Conservation (phyloP, 2,888 invertebrate genomes). For the Polia nebulosa region DNA sequence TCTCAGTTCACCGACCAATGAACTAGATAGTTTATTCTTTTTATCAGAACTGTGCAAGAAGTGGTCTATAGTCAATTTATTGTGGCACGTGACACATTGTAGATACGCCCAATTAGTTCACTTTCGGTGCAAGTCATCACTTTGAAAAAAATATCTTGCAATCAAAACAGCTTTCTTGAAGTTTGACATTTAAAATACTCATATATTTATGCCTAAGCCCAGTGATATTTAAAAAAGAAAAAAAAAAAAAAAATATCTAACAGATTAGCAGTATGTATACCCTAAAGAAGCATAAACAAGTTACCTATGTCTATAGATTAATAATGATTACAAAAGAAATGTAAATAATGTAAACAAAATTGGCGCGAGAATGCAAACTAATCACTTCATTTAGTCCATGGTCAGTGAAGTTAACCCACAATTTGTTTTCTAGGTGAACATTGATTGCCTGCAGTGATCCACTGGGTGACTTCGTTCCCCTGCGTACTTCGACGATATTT, state of each 20-base stretch:
- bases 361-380: constrained; percentile 9
- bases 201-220: neutral
- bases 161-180: neutral
- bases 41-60: too few relatives aligned
- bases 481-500: constrained; percentile 67
- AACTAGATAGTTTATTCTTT: too few relatives aligned
- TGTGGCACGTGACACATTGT: too few relatives aligned
- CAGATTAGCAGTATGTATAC: neutral
- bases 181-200: too few relatives aligned
- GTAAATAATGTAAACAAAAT: neutral
- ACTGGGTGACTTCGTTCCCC: constrained; percentile 72
- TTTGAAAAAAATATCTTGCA: too few relatives aligned
- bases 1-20: too few relatives aligned
- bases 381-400: constrained; percentile 2
- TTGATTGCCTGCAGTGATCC: constrained; percentile 80
- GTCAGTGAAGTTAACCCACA: constrained; percentile 33
- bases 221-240: neutral
- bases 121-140: too few relatives aligned
- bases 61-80: too few relatives aligned
- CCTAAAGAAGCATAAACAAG: neutral
- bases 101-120: too few relatives aligned
- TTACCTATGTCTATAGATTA: neutral
- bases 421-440: constrained; percentile 88
- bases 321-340: neutral
- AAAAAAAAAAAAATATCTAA: neutral